Evolutionary conservation across 2,113 vertebrate species (phyloP), one percentile per base, ranked within the genome.

Genomic region (Vidua chalybeata): DNA sequence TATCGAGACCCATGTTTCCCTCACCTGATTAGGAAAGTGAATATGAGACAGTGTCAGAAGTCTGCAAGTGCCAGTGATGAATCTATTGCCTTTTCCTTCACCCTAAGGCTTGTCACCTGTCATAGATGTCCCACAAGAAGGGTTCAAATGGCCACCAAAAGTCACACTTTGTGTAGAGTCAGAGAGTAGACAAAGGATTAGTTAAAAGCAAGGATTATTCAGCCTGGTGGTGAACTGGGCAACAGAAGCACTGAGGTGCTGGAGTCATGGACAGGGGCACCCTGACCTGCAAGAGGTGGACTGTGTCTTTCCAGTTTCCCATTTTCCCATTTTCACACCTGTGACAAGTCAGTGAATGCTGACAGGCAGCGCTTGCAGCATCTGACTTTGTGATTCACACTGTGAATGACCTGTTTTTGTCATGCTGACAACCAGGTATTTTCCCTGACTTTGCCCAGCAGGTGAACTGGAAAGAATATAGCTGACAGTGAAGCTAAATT

Each of bases 21-120:
- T 94, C 96, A 97, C 96, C 95, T 95, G 96, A 94, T 97, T 95
- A 97, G 48, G 89, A 49, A 87, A 87, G 94, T 84, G 96, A 93
- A 28, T 89, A 24, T 91, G 95, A 95, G 91, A 41, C 73, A 56
- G 21, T 89, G 95, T 95, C 93, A 95, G 83, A 85, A 92, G 52
- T 22, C 73, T 84, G 80, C 80, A 94, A 91, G 96, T 12, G 94
- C 87, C 89, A 64, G 0, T 96, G 96, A 97, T 96, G 93, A 97
- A 93, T 96, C 96, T 97, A 97, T 97, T 94, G 93, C 95, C 68
- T 92, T 97, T 92, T 75, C 56, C 56, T 92, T 78, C 41, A 4
- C 61, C 9, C 1, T 75, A 35, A 88, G 64, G 24, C 83, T 94
- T 86, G 79, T 90, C 89, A 84, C 90, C 73, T 89, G 76, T 87